A percentile compares a stretch with the other conserved stretches of the same genome.
Conservation (phyloP, 35 echinoderm and acorn worm species). For the Ophiothrix spiculata region DNA sequence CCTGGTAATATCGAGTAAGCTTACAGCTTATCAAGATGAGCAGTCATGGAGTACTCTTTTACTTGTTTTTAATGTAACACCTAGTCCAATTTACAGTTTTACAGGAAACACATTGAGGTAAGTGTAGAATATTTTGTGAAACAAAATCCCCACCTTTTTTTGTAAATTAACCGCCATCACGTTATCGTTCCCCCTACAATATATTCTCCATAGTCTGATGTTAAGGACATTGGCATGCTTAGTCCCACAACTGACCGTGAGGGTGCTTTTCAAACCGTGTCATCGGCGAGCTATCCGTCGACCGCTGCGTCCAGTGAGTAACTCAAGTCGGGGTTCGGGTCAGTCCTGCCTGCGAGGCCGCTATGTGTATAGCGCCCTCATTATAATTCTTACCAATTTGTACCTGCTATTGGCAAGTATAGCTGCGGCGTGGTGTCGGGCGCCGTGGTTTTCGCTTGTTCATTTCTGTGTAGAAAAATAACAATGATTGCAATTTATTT, state of each 20-base stretch:
- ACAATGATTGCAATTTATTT: background rate
- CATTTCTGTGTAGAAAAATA: background rate
- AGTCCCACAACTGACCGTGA: constrained; percentile 57
- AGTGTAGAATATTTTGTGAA: background rate
- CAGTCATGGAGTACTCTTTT: too few relatives aligned
- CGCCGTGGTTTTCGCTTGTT: constrained; percentile 66
- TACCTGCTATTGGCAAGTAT: constrained; percentile 74
- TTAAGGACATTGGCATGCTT: constrained; percentile 66
- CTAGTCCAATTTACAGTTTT: background rate
- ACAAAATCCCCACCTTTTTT: background rate
- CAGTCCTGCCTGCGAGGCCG: background rate
- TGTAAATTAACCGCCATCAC: background rate
- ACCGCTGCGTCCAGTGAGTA: constrained; percentile 88
- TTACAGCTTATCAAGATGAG: too few relatives aligned
- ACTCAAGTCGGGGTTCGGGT: constrained; percentile 10
- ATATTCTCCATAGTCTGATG: constrained; percentile 82
- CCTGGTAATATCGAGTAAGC: too few relatives aligned
- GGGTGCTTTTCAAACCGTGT: constrained; percentile 32
- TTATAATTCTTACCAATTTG: constrained; percentile 27
- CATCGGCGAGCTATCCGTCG: constrained; percentile 62
- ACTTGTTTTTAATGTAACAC: too few relatives aligned
- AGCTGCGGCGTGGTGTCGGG: constrained; percentile 59
- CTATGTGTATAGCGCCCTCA: background rate
- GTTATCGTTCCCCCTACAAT: constrained; percentile 71
- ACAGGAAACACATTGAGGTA: background rate